Evolutionary conservation across 2,888 invertebrate genomes (phyloP).

Genomic region (Tenthredo livida): DNA sequence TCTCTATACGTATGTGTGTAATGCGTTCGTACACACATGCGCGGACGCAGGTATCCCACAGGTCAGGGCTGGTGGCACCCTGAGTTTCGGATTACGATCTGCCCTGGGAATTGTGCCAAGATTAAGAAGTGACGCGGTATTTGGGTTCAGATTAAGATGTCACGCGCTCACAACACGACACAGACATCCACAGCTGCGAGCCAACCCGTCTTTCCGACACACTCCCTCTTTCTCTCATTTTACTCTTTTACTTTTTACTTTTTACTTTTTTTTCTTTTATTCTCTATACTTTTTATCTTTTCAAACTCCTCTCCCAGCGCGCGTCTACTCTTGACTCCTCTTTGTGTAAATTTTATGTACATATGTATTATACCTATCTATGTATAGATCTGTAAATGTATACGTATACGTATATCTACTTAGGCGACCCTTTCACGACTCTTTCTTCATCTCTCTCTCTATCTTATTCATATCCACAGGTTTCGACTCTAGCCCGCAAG

Average conservation of each 20-base stretch:
- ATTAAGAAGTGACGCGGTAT: conserved; percentile 66
- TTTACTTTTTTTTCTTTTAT: neutral
- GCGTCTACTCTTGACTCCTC: conserved; percentile 6
- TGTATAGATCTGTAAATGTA: neutral
- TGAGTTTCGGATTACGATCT: conserved; percentile 74
- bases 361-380: neutral
- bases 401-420: neutral
- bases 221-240: neutral
- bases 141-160: conserved; percentile 71
- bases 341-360: conserved; percentile 8
- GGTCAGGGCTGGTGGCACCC: conserved; percentile 38
- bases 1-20: neutral
- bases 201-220: neutral
- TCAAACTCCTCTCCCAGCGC: neutral
- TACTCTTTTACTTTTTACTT: neutral
- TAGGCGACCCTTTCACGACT: neutral
- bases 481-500: neutral
- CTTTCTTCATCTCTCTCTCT: neutral
- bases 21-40: neutral
- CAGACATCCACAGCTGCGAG: conserved; percentile 57
- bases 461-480: neutral
- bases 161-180: conserved; percentile 68
- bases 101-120: conserved; percentile 68
- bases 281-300: neutral
- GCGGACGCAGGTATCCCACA: neutral